These are phyloP conservation scores for Cryptus armator DNA, from an alignment of 2,888 invertebrate genomes.

Conservation along the genomic window DNA sequence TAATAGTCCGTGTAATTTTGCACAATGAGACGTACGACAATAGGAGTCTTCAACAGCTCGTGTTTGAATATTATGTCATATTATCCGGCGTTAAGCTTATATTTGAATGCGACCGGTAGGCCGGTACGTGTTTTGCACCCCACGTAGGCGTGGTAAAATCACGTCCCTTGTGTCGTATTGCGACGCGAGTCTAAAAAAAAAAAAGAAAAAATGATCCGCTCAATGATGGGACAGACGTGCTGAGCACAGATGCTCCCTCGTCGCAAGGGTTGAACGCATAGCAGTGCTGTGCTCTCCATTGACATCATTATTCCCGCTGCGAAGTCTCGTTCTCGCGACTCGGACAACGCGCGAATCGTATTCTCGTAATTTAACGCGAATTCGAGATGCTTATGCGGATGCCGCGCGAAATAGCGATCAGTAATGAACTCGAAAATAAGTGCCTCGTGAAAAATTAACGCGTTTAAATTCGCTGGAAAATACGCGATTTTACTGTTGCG, in stretches of 20 bases:
- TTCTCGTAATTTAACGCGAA: conserved; percentile 6
- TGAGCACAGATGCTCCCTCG: conserved; percentile 76
- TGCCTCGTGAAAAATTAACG: neutral
- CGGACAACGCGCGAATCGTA: conserved; percentile 10
- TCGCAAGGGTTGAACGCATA: conserved; percentile 71
- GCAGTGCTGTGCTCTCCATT: conserved; percentile 78
- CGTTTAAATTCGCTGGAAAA: neutral
- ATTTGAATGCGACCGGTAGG: conserved; percentile 69
- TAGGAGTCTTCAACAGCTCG: conserved; percentile 65
- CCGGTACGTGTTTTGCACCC: conserved; percentile 67
- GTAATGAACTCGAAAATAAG: neutral
- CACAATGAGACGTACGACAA: conserved; percentile 74
- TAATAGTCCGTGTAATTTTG: conserved; percentile 17
- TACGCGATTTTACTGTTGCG: no score
- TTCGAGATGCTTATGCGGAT: neutral
- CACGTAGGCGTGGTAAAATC: conserved; percentile 78
- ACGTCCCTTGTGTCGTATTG: conserved; percentile 65
- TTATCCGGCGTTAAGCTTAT: conserved; percentile 67
- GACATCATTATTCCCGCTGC: conserved; percentile 81
- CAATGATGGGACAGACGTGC: conserved; percentile 67
- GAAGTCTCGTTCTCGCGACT: neutral
- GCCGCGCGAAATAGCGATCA: neutral
- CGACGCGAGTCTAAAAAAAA: conserved; percentile 57
- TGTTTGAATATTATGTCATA: conserved; percentile 55
- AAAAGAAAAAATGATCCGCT: conserved; percentile 69